Evolutionary conservation across 2,113 vertebrate genomes (phyloP), one percentile per base, ranked within the genome.

Genomic region (Plotosus lineatus): DNA sequence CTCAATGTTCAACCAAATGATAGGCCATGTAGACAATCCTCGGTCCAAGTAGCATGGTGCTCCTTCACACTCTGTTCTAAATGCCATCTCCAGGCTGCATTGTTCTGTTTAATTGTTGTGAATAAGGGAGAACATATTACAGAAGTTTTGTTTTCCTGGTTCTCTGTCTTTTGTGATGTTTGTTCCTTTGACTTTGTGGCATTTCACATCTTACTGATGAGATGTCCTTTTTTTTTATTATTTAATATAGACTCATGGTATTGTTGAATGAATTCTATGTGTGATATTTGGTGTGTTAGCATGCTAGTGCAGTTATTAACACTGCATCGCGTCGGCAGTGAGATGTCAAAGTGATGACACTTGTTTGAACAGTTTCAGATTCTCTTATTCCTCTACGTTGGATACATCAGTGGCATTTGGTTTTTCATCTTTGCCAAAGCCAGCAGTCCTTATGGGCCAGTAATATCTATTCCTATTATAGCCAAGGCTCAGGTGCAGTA

Each of bases 231-330:
- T 9, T 10, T 65, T 75, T 50, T 66, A 51, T 33, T 56, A 60
- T 72, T 28, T 8, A 36, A 14, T 14, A 63, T 4, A 74, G 71
- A 53, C 55, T 26, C 15, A 23, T 12, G 21, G 15, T 26, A 55
- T 76, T 56, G 36, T 38, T 75, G 36, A 48, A 66, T 75, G 80
- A 66, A 40, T 66, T 68, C 3, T 51, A 46, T 51, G 50, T 68
- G 71, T 75, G 72, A 81, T 61, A 68, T 81, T 66, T 51, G 56
- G 69, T 14, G 23, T 60, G 55, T 50, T 81, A 81, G 74, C 51
- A 56, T 63, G 58, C 46, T 53, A 75, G 9, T 42, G 71, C 26
- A 38, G 71, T 81, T 75, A 81, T 81, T 75, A 75, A 74, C 79
- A 53, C 69, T 33, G 44, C 36, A n/a, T 15, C 60, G 56, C 38